A percentile compares a stretch with the other conserved stretches of the same genome.
Evolutionary conservation across 2,888 invertebrate genomes (phyloP).

Genomic region (Biston betularia): DNA sequence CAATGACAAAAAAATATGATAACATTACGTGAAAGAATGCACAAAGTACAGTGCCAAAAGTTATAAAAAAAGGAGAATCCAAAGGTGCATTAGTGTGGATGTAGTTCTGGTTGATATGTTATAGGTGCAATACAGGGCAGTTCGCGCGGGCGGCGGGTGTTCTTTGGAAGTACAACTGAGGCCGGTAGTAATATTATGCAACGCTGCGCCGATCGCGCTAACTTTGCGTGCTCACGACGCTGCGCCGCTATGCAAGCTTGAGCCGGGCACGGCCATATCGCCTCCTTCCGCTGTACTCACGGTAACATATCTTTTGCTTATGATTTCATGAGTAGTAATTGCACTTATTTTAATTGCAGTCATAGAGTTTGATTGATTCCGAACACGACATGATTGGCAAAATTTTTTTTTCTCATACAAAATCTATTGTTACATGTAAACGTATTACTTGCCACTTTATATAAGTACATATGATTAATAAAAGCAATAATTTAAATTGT

Average conservation of each 20-base stretch:
- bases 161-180: slow-evolving; percentile 64
- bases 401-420: no score
- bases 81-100: neutral
- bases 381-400: no score
- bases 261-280: slow-evolving; percentile 66
- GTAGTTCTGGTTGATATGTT: neutral
- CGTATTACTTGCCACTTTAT: no score
- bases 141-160: slow-evolving; percentile 74
- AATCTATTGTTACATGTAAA: no score
- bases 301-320: slow-evolving; percentile 48
- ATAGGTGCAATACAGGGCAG: slow-evolving; percentile 68
- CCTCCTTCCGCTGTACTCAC: slow-evolving; percentile 64
- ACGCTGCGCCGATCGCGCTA: slow-evolving; percentile 66
- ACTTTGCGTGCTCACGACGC: slow-evolving; percentile 75
- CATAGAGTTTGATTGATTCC: no score
- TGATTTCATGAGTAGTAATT: neutral
- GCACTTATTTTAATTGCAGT: neutral
- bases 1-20: no score
- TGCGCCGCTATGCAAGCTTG: slow-evolving; percentile 71
- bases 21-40: no score
- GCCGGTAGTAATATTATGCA: slow-evolving; percentile 69
- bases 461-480: no score
- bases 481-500: no score
- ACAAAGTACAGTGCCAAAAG: no score
- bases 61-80: no score